Base-by-base conservation (phyloP, 2,797 vertebrate species). In the Xiphorhynchus erythropygius region DNA sequence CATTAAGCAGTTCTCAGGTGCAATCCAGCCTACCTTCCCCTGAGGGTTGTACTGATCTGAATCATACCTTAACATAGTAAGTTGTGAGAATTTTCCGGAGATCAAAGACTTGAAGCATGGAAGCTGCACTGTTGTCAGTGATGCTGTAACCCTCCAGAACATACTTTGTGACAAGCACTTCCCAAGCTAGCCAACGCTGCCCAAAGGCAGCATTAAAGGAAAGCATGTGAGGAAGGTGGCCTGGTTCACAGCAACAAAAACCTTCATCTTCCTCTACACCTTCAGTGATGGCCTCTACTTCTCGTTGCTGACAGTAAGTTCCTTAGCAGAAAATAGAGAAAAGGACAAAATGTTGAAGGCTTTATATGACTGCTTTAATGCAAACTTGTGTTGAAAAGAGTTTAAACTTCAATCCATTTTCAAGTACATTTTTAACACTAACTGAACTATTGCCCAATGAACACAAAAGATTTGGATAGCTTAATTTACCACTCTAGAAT, bases 21-120 rank as follows among this genome's bases (percentile, higher is more conserved):
- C 3, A 76, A 60, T 25, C 18, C 47, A 80, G 78, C 7, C 35
- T 7, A 23, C 13, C 19, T 70, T 22, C 24, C 60, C 12, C 1
- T 37, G n/a, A 1, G 1, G 27, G 11, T 0, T 33, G 6, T 22
- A 59, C 32, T 13, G 13, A 85, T 55, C 6, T 9, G 0, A 87
- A 78, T 49, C 74, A 18, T 96, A 99, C 99, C 99, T 99, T 99
- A 91, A 99, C 99, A 3, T 99, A 99, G 93, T 99, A 99, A 35
- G 99, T 99, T 73, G 99, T 99, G 94, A 99, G 99, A 77, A 99
- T 99, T 94, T 99, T 98, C 19, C 99, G 98, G 35, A 99, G 98
- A 90, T 99, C 99, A 50, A 99, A 99, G 93, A 99, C 99, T 96
- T 99, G 99, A 94, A 99, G 99, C 99, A 99, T 99, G 93, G 99